These are phyloP conservation scores for Actinia equina DNA, from an alignment of 64 coral and sea anemone genomes.

Conservation along the genomic window DNA sequence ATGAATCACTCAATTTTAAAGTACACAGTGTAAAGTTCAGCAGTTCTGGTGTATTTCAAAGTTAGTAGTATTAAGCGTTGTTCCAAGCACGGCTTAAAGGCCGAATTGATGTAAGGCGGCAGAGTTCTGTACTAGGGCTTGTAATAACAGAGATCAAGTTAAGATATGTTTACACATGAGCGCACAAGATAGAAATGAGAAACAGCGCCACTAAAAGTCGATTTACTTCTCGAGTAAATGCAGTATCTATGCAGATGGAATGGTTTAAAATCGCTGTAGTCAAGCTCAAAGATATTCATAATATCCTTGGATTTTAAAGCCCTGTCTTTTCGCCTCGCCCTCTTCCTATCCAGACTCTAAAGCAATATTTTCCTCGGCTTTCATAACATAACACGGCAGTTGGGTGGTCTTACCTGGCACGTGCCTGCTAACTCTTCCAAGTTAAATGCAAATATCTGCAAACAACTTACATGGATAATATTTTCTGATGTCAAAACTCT, in stretches of 20 bases:
- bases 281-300: neutral
- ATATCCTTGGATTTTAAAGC: neutral
- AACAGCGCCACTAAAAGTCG: neutral
- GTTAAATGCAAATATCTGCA: conserved; percentile 15
- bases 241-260: neutral
- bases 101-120: neutral
- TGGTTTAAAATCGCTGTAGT: neutral
- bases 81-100: neutral
- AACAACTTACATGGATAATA: neutral
- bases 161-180: neutral
- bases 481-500: neutral
- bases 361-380: neutral
- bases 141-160: conserved; percentile 4
- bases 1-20: neutral
- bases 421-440: neutral
- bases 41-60: neutral
- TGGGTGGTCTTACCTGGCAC: conserved; percentile 4
- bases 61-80: neutral
- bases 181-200: neutral
- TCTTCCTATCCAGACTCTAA: conserved; percentile 7
- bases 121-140: neutral
- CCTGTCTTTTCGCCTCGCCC: neutral
- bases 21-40: neutral
- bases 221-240: neutral
- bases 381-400: neutral